Evolutionary conservation across 2,888 invertebrate genomes (phyloP).

Genomic region (Cerceris ruficornis): DNA sequence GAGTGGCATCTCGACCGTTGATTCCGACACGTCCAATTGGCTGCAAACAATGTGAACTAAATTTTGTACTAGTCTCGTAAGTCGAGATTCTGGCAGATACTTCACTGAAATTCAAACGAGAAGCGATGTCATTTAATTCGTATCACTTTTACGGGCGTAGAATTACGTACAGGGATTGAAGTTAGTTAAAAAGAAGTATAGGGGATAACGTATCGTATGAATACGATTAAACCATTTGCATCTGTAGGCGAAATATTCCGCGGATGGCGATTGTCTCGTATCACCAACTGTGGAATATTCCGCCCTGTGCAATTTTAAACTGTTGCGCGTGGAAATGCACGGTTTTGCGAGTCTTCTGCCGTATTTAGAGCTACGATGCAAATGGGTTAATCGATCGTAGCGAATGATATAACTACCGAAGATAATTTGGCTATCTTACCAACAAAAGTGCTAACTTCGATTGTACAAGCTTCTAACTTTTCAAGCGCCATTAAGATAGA

Average conservation of each 20-base stretch:
- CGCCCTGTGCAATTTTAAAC: too few relatives aligned
- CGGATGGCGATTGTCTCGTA: too few relatives aligned
- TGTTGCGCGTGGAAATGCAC: too few relatives aligned
- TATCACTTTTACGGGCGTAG: background rate
- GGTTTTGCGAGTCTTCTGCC: too few relatives aligned
- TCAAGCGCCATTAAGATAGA: conserved; percentile 82
- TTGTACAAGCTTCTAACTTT: conserved; percentile 83
- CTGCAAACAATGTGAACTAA: conserved; percentile 89
- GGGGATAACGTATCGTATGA: background rate
- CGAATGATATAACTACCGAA: background rate
- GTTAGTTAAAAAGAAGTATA: background rate
- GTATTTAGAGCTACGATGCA: too few relatives aligned
- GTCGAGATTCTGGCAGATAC: conserved; percentile 84
- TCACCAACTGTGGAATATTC: too few relatives aligned
- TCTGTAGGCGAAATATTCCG: too few relatives aligned
- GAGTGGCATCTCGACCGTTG: conserved; percentile 85
- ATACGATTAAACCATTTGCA: background rate
- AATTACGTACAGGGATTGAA: background rate
- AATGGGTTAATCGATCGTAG: conserved; percentile 10
- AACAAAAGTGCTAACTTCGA: conserved; percentile 83
- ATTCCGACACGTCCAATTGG: conserved; percentile 88
- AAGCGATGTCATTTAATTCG: background rate
- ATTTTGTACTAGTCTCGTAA: conserved; percentile 88
- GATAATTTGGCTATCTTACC: conserved; percentile 74
- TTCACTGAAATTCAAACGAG: conserved; percentile 67